Evolutionary conservation across 2,888 invertebrate species (phyloP), one percentile per base, ranked within the genome.

Genomic region (Thymelicus acteon): DNA sequence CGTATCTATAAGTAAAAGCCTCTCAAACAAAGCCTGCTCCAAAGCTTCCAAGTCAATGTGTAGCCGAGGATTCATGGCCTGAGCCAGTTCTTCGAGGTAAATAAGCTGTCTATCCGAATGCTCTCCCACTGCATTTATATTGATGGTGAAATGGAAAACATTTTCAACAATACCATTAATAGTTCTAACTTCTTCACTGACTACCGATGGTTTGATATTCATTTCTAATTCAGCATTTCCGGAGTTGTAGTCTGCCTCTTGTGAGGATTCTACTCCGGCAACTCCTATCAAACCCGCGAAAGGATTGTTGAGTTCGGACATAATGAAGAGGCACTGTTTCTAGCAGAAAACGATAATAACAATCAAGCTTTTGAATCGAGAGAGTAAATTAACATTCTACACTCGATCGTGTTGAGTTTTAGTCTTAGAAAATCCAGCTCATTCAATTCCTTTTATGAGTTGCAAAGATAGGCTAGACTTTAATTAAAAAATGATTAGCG

Each of bases 1-100:
- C 10, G 95, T 93, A 68, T 95, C 93, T 10, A 86, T 79, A 60
- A 97, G 78, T 13, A 97, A 93, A 19, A 97, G 85, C 74, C 98
- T 94, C 84, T 98, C 97, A 86, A 97, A 98, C 13, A 98, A 87
- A 0, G 96, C 97, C 82, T 97, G 96, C 74, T 97, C 97, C 60
- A 97, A 85, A 1, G 95, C 92, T 76, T 96, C 96, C 72, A 96
- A 85, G 75, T 96, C 95, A 76, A 96, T 91, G 63, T 94, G 85
- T 62, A 86, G 83, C 66, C 88, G 85, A 8, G 94, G 94, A 58
- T 90, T 89, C 73, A 93, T 87, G 7, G 93, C 92, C 64, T 89
- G 85, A 3, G 95, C 94, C 65, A 96, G 90, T 78, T 96, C 96
- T 76, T 96, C 96, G 67, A 97, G 89, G 79, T 94, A 96, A 4